Evolutionary conservation across 2,888 invertebrate genomes (phyloP).

Genomic region (Anorthoa munda): DNA sequence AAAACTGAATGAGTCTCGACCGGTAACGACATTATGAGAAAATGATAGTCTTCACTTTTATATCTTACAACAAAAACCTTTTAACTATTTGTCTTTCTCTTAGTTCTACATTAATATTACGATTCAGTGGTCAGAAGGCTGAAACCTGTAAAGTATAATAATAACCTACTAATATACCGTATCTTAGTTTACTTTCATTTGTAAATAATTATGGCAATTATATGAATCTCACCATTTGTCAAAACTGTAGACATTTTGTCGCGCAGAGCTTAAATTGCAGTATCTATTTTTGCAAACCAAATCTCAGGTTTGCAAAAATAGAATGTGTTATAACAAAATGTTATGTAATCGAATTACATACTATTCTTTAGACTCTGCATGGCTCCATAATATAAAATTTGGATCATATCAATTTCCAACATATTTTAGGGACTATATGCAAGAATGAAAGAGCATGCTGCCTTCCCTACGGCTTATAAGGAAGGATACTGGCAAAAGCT

Average conservation of each 20-base stretch:
- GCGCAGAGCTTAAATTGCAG: not conserved
- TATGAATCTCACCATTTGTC: slow-evolving; percentile 26
- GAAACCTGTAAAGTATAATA: slow-evolving; percentile 3
- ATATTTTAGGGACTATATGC: not conserved
- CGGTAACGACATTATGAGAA: not conserved
- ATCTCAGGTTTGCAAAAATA: not conserved
- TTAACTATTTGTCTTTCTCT: not conserved
- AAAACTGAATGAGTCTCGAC: not conserved
- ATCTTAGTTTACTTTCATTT: slow-evolving; percentile 31
- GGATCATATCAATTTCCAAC: not conserved
- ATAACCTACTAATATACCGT: slow-evolving; percentile 14
- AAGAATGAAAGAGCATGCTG: slow-evolving; percentile 28
- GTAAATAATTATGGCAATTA: slow-evolving; percentile 20
- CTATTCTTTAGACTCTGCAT: not conserved
- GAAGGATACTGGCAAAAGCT: not conserved
- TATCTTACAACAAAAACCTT: not conserved
- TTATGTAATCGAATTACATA: too few relatives aligned
- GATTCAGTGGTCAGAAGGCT: slow-evolving; percentile 31
- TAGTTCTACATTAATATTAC: not conserved
- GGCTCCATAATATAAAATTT: not conserved
- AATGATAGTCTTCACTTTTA: not conserved
- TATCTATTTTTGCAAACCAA: not conserved
- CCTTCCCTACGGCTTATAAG: not conserved
- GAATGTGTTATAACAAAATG: too few relatives aligned
- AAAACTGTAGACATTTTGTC: slow-evolving; percentile 24